phyloP scores from a whole-genome alignment of 2,113 vertebrate genomes.

The Marmota monax region DNA sequence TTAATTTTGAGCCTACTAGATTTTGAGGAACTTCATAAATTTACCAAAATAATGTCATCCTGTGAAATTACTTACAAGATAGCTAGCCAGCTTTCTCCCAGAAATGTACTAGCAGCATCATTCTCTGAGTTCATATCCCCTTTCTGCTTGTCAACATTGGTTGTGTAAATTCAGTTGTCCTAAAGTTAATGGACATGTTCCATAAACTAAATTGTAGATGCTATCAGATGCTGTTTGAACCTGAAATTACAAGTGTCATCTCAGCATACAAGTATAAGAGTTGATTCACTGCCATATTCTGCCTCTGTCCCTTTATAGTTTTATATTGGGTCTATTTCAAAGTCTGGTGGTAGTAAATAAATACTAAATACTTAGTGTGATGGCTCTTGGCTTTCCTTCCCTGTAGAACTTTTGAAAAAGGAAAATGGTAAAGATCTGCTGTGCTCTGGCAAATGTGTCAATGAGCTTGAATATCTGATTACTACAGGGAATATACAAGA shows the following conservation, averaged over 20 bases:
- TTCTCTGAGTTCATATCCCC: not conserved
- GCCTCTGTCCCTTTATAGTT: not conserved
- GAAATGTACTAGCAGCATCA: not conserved
- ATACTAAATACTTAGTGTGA: not conserved
- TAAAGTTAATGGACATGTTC: not conserved
- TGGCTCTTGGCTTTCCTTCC: not conserved
- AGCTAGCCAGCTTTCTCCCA: not conserved
- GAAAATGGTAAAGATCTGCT: not conserved
- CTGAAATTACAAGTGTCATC: not conserved
- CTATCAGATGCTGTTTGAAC: conserved; percentile 2
- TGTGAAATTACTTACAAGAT: not conserved
- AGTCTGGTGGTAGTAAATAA: conserved; percentile 17
- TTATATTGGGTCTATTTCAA: not conserved
- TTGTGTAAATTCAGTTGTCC: not conserved
- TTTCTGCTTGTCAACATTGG: conserved; percentile 15
- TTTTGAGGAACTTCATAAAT: conserved; percentile 1
- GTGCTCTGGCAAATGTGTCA: conserved; percentile 19
- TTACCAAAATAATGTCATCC: not conserved
- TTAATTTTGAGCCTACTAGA: not conserved
- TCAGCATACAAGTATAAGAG: not conserved
- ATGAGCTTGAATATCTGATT: not conserved
- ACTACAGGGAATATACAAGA: not conserved
- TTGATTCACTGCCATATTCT: not conserved
- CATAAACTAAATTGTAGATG: not conserved
- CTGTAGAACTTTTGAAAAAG: conserved; percentile 14